These are phyloP conservation scores for Sympetrum striolatum DNA, from an alignment of 2,888 invertebrate genomes.

Conservation along the genomic window DNA sequence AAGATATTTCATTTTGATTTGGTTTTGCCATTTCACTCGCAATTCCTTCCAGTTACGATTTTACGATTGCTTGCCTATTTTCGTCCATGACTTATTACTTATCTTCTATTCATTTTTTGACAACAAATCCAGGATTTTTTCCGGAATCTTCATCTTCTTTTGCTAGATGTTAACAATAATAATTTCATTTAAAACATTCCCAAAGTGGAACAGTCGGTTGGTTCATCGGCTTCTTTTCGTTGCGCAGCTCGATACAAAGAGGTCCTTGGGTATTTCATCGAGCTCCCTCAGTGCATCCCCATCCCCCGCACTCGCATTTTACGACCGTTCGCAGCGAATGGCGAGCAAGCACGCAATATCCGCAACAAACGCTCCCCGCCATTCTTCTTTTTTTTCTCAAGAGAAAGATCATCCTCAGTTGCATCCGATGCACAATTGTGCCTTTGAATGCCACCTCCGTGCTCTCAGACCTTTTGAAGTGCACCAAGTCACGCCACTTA, in stretches of 20 bases:
- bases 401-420: not conserved
- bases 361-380: not conserved
- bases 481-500: not conserved
- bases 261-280: not conserved
- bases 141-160: too few species aligned
- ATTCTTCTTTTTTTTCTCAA: not conserved
- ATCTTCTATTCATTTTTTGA: too few species aligned
- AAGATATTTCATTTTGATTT: too few species aligned
- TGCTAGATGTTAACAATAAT: too few species aligned
- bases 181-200: not conserved
- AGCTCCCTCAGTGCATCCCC: not conserved
- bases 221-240: not conserved
- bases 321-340: not conserved
- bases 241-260: not conserved
- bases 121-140: too few species aligned
- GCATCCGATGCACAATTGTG: not conserved
- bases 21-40: too few species aligned
- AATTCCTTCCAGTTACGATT: too few species aligned
- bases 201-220: not conserved
- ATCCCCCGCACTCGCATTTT: not conserved
- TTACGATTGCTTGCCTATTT: too few species aligned
- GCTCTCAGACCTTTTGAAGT: not conserved
- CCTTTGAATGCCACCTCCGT: not conserved
- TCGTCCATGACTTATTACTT: too few species aligned
- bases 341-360: not conserved